Evolutionary conservation across 2,797 vertebrate genomes (phyloP), one percentile per base, ranked within the genome.

Genomic region (Chelonia mydas): DNA sequence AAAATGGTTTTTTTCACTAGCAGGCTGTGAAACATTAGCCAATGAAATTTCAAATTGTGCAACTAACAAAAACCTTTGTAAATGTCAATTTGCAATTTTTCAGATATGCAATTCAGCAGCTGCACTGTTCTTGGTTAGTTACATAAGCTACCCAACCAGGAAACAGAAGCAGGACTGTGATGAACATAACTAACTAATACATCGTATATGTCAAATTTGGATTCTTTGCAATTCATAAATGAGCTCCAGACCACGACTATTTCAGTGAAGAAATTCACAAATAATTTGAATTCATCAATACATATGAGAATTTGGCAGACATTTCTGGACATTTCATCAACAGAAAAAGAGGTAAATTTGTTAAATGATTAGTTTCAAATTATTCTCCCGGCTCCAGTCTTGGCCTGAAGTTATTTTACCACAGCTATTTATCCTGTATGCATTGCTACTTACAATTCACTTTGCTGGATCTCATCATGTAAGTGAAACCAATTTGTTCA

Each of bases 401-500:
- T 11, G 45, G 85, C 76, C 53, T 83, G 96, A 96, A 96, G 87
- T 93, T 90, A 92, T 61, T 94, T 93, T 92, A 91, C 91, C 85
- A 65, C 77, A 83, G 90, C 50, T 83, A 49, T 95, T 68, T 96
- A 47, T 47, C 28, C 41, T 45, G 74, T 45, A 49, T 94, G 90
- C 90, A 72, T 88, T 92, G 19, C 88, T 94, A 53, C 47, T 95
- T 93, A 88, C 89, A 84, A 91, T 92, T 95, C 90, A 94, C 79
- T 84, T 90, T 7, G 8, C 79, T 91, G 90, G 5, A 79, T 88
- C 72, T 80, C 94, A 68, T 86, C 74, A 50, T 83, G 90, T 93
- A 89, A 90, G 87, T 84, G 94, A 85, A 93, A 93, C 87, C 94
- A 93, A 96, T 92, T 86, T 93, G 89, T 68, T 72, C 79, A 90